These are phyloP conservation scores for Scotopteryx bipunctaria DNA, from an alignment of 2,888 invertebrate genomes.

Conservation along the genomic window DNA sequence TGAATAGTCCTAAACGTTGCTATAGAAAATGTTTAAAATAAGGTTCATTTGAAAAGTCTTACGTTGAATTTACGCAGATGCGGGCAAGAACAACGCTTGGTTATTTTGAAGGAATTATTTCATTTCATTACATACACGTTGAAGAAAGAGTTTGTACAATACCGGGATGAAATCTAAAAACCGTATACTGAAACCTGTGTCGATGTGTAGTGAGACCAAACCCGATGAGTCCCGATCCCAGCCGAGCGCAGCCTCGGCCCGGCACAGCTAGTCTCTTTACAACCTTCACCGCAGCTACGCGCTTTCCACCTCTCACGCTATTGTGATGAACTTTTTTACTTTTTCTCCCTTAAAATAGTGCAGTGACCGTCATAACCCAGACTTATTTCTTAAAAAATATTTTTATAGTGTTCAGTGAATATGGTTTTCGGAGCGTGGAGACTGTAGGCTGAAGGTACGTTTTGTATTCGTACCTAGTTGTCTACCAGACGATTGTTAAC, in stretches of 20 bases:
- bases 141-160: no score
- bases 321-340: constrained; percentile 69
- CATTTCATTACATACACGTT: no score
- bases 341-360: constrained; percentile 46
- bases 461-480: constrained; percentile 18
- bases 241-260: constrained; percentile 39
- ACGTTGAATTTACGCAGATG: no score
- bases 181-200: background rate
- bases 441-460: constrained; percentile 53
- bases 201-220: background rate
- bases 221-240: constrained; percentile 37
- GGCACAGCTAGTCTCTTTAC: constrained; percentile 54
- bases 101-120: no score
- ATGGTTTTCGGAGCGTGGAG: constrained; percentile 58
- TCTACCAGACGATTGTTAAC: constrained; percentile 30
- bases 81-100: no score
- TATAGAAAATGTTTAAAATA: no score
- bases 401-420: constrained; percentile 43
- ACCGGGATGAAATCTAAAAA: no score
- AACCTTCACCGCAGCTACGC: constrained; percentile 50
- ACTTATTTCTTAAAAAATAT: constrained; percentile 10
- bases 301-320: constrained; percentile 45
- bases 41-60: no score
- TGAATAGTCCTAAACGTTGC: no score
- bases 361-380: constrained; percentile 48